Base-by-base conservation (phyloP, 2,797 vertebrate species). In the Eptatretus atami region DNA sequence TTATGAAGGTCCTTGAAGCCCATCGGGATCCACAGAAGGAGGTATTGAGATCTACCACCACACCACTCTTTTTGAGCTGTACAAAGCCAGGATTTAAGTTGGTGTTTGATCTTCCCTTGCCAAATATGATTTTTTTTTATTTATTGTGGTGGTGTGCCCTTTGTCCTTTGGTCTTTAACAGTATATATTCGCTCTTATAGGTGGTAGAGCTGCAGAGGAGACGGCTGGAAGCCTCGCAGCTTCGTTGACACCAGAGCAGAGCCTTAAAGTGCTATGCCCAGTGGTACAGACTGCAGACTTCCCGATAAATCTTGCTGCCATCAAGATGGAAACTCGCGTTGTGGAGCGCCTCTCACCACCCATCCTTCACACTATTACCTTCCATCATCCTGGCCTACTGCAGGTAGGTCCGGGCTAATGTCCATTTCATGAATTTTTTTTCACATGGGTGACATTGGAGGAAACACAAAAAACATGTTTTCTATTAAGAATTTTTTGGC, bases 281-380 rank as follows among this genome's bases (percentile, higher is more conserved):
- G 95, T 96, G 67, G 84, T 93, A 68, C 90, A 96, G 77, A 94
- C 90, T 0, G 88, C 88, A 2, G 88, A 94, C 73, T 96, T 95
- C 71, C 90, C 88, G 71, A 93, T 95, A 74, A 95, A 95, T 69
- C 78, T 96, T 64, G 86, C 88, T 1, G 90, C 87, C 72, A 96
- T 96, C 74, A 96, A 96, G 77, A 96, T 95, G 90, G 86, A 95
- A 72, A 84, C 84, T 0, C 92, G 87, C 72, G 90, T 94, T 66
- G 86, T 90, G 0, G 90, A 96, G 74, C 82, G 85, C 73, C 86
- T 94, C 63, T 71, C 80, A 69, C 88, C 84, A 76, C 87, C 94
- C 65, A 81, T 83, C 0, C 72, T 95, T 66, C 74, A 83, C 68
- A 81, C 81, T 96, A 67, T 79, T 96, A 25, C 79, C 79, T 0